Evolutionary conservation across 2,888 invertebrate species (phyloP).

Genomic region (Bombylius discolor): DNA sequence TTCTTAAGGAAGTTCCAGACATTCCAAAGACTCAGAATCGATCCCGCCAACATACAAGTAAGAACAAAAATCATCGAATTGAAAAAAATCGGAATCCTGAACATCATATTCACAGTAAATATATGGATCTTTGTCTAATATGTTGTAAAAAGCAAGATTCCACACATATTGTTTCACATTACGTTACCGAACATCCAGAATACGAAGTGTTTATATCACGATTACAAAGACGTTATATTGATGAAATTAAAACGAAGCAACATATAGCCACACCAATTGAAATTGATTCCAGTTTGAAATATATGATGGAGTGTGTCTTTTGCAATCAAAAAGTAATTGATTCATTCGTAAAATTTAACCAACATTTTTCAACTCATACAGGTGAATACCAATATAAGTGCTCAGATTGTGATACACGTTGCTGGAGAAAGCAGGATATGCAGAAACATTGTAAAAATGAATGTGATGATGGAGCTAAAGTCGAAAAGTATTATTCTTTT

Average conservation of each 20-base stretch:
- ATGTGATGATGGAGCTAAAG: not conserved
- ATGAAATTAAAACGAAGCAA: not conserved
- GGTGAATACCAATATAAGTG: slow-evolving; percentile 4
- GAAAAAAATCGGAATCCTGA: not conserved
- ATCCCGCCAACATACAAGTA: too few relatives aligned
- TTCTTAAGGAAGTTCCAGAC: too few relatives aligned
- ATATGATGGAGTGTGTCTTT: not conserved
- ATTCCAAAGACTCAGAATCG: too few relatives aligned
- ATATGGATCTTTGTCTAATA: not conserved
- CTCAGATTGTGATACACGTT: not conserved
- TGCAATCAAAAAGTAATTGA: not conserved
- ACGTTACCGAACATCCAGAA: not conserved
- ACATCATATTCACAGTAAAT: not conserved
- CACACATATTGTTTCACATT: not conserved
- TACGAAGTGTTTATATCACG: slow-evolving; percentile 1
- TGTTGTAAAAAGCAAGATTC: not conserved
- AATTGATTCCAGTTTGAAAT: not conserved
- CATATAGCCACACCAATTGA: not conserved
- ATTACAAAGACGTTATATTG: not conserved
- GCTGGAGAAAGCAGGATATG: not conserved
- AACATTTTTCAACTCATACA: slow-evolving; percentile 2
- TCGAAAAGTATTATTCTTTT: not conserved
- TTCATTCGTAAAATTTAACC: not conserved
- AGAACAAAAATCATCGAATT: too few relatives aligned
- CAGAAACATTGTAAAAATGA: not conserved